Percentiles rank a stretch among this genome's conserved stretches.
Evolutionary conservation across 2,113 vertebrate genomes (phyloP).

Genomic region (Callionymus lyra): DNA sequence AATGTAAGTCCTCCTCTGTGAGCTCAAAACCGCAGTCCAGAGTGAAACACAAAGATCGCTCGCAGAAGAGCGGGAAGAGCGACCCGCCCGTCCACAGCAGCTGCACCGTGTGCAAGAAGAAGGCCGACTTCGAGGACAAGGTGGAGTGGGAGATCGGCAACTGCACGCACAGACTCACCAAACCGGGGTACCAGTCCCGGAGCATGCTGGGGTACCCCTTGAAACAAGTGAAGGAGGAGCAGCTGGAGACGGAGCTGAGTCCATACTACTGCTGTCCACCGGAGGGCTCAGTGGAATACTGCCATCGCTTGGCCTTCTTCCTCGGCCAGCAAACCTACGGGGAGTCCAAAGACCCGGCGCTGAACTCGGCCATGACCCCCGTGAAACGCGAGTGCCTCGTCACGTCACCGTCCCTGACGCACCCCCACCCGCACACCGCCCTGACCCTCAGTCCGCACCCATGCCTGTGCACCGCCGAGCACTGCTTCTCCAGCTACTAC

Average conservation of each 20-base stretch:
- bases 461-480: constrained; percentile 68
- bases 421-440: constrained; percentile 58
- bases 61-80: constrained; percentile 38
- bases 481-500: constrained; percentile 73
- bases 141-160: constrained; percentile 57
- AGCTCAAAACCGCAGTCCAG: constrained; percentile 31
- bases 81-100: constrained; percentile 37
- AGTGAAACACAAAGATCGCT: constrained; percentile 51
- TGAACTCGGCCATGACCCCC: constrained; percentile 54
- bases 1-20: constrained; percentile 20
- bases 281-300: constrained; percentile 72
- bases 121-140: constrained; percentile 57
- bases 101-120: constrained; percentile 69
- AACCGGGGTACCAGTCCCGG: constrained; percentile 60
- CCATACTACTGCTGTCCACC: constrained; percentile 69
- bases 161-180: constrained; percentile 47
- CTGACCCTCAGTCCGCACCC: constrained; percentile 64
- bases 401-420: constrained; percentile 51
- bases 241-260: constrained; percentile 63
- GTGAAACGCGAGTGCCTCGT: constrained; percentile 87
- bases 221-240: constrained; percentile 67
- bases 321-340: constrained; percentile 68
- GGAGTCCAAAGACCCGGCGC: constrained; percentile 45
- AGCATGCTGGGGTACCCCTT: constrained; percentile 61
- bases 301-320: constrained; percentile 82